Evolutionary conservation across 2,797 vertebrate genomes (phyloP).

Genomic region (Ciconia nigra): DNA sequence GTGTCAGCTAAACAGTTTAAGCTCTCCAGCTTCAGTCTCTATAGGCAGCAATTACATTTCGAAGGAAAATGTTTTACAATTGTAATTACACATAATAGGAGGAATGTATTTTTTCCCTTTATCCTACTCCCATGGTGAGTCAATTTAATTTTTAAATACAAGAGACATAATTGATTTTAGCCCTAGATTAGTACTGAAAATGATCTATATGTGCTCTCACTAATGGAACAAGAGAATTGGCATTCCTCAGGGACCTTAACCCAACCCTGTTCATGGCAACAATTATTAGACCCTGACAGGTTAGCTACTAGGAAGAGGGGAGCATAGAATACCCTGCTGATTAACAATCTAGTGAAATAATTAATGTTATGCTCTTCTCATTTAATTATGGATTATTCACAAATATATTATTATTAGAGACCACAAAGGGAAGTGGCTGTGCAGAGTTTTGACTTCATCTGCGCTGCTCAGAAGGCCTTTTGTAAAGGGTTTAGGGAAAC

Average conservation of each 20-base stretch:
- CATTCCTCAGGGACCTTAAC: conserved; percentile 74
- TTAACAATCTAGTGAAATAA: conserved; percentile 79
- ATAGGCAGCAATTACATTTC: conserved; percentile 78
- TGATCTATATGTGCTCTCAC: conserved; percentile 79
- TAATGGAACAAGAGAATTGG: conserved; percentile 81
- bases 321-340: conserved; percentile 74
- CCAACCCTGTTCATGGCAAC: conserved; percentile 73
- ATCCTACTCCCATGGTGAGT: conserved; percentile 79
- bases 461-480: background rate
- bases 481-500: background rate
- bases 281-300: conserved; percentile 79
- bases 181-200: conserved; percentile 80
- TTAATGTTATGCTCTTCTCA: conserved; percentile 77
- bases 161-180: conserved; percentile 84
- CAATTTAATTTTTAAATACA: conserved; percentile 84
- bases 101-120: conserved; percentile 79
- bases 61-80: conserved; percentile 82
- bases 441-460: conserved; percentile 2
- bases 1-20: conserved; percentile 71
- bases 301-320: conserved; percentile 61
- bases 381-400: conserved; percentile 79
- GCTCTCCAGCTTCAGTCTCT: conserved; percentile 69
- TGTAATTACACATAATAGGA: conserved; percentile 82
- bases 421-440: conserved; percentile 58
- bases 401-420: conserved; percentile 74